A percentile compares a stretch with the other conserved stretches of the same genome.
These are phyloP conservation scores for Callosobruchus maculatus DNA, from an alignment of 2,888 invertebrate species.

Conservation along the genomic window DNA sequence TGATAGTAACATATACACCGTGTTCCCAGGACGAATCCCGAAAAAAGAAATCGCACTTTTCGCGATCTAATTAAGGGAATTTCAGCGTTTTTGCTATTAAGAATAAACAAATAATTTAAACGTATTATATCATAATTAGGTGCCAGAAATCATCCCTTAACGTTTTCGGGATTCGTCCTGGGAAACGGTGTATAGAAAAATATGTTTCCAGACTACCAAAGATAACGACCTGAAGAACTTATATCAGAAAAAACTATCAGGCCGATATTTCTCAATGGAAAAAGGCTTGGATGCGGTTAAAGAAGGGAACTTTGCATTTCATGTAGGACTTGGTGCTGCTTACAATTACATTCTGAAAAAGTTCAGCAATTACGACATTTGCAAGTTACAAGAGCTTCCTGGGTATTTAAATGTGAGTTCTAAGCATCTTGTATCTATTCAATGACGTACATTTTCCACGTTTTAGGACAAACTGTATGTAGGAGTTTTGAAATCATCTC, in stretches of 20 bases:
- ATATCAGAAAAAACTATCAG: constrained; percentile 43
- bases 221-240: constrained; percentile 43
- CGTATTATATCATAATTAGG: no score
- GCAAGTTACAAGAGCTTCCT: constrained; percentile 49
- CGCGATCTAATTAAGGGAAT: no score
- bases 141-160: no score
- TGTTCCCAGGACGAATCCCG: no score
- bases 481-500: constrained; percentile 31
- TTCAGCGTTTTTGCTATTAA: no score
- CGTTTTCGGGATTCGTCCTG: no score
- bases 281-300: constrained; percentile 43
- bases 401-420: constrained; percentile 31
- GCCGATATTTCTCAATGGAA: constrained; percentile 40
- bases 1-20: no score
- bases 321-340: constrained; percentile 43
- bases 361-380: constrained; percentile 52
- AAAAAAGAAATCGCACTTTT: no score
- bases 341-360: constrained; percentile 49
- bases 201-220: constrained; percentile 35
- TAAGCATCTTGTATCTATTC: not conserved
- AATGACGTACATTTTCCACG: not conserved
- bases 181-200: no score
- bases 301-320: constrained; percentile 47
- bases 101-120: no score
- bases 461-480: constrained; percentile 28